phyloP scores from a whole-genome alignment of 2,888 invertebrate species.

The Melieria crassipennis region DNA sequence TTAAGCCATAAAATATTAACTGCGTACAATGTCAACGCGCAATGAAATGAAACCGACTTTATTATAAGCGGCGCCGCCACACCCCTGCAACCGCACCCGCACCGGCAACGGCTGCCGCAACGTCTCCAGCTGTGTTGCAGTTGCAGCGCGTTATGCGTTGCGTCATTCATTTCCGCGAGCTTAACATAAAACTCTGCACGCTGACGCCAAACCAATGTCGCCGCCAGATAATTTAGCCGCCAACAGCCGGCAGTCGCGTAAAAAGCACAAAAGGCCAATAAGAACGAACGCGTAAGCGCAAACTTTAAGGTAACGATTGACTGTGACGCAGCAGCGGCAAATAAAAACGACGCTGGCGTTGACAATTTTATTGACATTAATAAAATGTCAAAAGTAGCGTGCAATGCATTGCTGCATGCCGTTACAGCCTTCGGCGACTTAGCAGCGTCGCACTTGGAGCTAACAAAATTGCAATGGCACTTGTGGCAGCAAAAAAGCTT shows the following conservation, averaged over 20 bases:
- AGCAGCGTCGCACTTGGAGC: background rate
- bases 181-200: slow-evolving; percentile 21
- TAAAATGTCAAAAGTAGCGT: slow-evolving; percentile 46
- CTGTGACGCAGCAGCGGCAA: background rate
- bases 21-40: slow-evolving; percentile 28
- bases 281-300: background rate
- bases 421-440: no score
- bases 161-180: slow-evolving; percentile 23
- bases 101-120: background rate
- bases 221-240: slow-evolving; percentile 26
- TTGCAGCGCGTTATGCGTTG: slow-evolving; percentile 9
- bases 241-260: no score
- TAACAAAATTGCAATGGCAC: slow-evolving; percentile 17
- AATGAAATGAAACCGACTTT: slow-evolving; percentile 30
- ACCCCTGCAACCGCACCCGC: background rate
- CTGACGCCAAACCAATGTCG: background rate
- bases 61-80: slow-evolving; percentile 18
- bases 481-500: background rate
- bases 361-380: slow-evolving; percentile 60
- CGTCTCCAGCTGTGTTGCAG: background rate
- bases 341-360: slow-evolving; percentile 42
- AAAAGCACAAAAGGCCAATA: no score
- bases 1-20: slow-evolving; percentile 16
- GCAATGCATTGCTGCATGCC: slow-evolving; percentile 5
- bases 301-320: no score